Evolutionary conservation across 2,888 invertebrate species (phyloP).

Genomic region (Apocheima hispidaria): DNA sequence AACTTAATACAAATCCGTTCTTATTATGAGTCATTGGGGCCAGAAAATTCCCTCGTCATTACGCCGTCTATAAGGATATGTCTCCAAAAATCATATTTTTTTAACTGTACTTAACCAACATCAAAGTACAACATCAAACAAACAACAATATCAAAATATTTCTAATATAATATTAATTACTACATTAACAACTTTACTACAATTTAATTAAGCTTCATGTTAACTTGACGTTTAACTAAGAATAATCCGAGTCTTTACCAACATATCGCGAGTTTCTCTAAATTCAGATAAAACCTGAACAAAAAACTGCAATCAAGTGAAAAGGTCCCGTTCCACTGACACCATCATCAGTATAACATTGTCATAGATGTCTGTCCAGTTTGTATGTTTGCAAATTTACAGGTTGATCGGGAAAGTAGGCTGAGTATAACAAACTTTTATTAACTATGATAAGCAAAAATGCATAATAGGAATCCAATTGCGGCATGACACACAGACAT

Average conservation of each 20-base stretch:
- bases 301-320: slow-evolving; percentile 36
- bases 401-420: slow-evolving; percentile 36
- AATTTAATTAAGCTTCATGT: too few relatives aligned
- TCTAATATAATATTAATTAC: too few relatives aligned
- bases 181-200: too few relatives aligned
- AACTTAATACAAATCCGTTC: too few relatives aligned
- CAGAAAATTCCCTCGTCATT: too few relatives aligned
- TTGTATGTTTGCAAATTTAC: slow-evolving; percentile 33
- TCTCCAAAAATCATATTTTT: too few relatives aligned
- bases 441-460: slow-evolving; percentile 29
- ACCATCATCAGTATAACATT: slow-evolving; percentile 33
- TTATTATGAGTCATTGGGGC: too few relatives aligned
- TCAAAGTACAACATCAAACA: too few relatives aligned
- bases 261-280: slow-evolving; percentile 6
- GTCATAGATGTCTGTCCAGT: slow-evolving; percentile 27
- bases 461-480: slow-evolving; percentile 28
- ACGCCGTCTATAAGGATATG: too few relatives aligned
- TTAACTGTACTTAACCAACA: too few relatives aligned
- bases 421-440: slow-evolving; percentile 29
- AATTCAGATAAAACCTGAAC: slow-evolving; percentile 12
- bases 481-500: not conserved
- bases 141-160: too few relatives aligned
- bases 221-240: too few relatives aligned
- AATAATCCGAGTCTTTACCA: not conserved
- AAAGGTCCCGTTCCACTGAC: slow-evolving; percentile 38